phyloP scores from a whole-genome alignment of 2,113 vertebrate species.

The Candoia aspera region DNA sequence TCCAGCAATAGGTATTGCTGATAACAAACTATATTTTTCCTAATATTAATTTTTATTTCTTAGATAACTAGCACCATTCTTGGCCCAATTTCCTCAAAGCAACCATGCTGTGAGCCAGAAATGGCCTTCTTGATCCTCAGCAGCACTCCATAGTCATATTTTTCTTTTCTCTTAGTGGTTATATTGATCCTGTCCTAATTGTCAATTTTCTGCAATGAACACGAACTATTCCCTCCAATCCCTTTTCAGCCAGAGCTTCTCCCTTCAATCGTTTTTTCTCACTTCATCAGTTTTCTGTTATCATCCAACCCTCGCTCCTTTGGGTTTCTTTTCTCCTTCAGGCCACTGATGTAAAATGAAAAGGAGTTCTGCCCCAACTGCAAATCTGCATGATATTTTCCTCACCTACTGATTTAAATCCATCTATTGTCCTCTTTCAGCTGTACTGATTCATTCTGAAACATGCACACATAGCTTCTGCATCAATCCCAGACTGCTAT shows the following conservation, averaged over 20 bases:
- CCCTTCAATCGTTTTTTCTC: neutral
- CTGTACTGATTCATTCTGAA: neutral
- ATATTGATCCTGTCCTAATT: constrained; percentile 5
- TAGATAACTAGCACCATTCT: neutral
- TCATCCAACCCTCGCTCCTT: neutral
- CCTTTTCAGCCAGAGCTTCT: neutral
- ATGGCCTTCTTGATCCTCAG: neutral
- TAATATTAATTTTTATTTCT: no score
- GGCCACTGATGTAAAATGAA: neutral
- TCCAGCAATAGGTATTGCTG: neutral
- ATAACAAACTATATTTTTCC: neutral
- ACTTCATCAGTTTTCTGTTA: neutral
- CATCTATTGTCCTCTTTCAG: neutral
- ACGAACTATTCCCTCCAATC: neutral
- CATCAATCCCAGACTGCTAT: neutral
- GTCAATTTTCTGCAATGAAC: constrained; percentile 18
- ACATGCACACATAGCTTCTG: neutral
- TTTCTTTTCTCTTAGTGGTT: neutral
- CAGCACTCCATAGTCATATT: neutral
- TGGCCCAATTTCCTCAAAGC: neutral
- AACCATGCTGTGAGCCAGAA: constrained; percentile 7
- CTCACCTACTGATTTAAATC: neutral
- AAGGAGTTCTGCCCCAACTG: neutral
- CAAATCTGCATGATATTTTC: neutral
- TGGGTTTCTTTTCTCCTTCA: neutral